Percentiles rank a stretch among this genome's conserved stretches.
Conservation (phyloP, 1,140 invertebrate genomes). For the Eufriesea mexicana region DNA sequence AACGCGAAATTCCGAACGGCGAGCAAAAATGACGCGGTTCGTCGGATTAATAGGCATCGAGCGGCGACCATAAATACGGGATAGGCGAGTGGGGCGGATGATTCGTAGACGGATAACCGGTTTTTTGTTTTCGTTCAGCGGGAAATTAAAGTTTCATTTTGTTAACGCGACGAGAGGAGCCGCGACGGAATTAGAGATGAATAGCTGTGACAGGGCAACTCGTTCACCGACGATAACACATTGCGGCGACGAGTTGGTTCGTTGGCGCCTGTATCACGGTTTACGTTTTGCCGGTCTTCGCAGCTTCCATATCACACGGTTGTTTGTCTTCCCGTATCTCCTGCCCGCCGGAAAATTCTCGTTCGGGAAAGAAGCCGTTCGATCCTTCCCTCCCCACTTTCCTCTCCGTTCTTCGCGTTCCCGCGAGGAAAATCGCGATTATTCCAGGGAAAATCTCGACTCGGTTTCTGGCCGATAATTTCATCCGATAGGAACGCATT, state of each 20-base stretch:
- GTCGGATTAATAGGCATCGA: constrained; percentile 38
- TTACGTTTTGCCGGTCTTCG: constrained; percentile 66
- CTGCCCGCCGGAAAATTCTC: constrained; percentile 44
- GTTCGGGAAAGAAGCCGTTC: not conserved
- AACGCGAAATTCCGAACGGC: not conserved
- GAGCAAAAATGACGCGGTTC: constrained; percentile 49
- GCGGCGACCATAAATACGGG: constrained; percentile 31
- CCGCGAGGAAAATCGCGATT: too few species aligned
- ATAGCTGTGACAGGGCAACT: constrained; percentile 64
- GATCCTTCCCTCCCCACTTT: too few species aligned
- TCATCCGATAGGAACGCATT: too few species aligned
- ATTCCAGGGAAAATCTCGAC: too few species aligned
- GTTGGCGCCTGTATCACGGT: constrained; percentile 67
- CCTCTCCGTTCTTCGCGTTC: too few species aligned
- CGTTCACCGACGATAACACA: constrained; percentile 67
- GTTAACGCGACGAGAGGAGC: constrained; percentile 44
- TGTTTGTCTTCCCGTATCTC: constrained; percentile 63
- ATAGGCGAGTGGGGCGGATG: constrained; percentile 4
- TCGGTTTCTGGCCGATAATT: too few species aligned
- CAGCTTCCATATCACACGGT: constrained; percentile 58
- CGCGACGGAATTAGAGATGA: constrained; percentile 62
- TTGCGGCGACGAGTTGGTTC: constrained; percentile 66
- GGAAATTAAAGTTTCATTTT: constrained; percentile 67
- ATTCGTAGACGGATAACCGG: constrained; percentile 39
- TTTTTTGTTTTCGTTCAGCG: constrained; percentile 36